Evolutionary conservation across 2,113 vertebrate genomes (phyloP).

Genomic region (Arvicanthis niloticus): DNA sequence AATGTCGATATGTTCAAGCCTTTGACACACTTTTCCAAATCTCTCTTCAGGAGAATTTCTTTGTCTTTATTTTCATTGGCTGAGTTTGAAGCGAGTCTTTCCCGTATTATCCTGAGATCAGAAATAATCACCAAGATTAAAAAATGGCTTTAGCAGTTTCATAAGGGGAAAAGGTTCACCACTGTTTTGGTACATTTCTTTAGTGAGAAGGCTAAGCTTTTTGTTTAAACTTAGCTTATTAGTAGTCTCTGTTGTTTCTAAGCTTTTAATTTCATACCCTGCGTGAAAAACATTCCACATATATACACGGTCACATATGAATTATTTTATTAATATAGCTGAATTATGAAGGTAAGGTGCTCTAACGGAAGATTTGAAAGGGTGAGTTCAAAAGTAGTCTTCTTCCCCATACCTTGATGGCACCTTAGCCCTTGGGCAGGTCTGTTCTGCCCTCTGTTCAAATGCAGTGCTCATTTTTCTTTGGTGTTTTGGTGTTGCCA

Average conservation of each 20-base stretch:
- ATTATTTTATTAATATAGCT: not conserved
- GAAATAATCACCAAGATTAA: constrained; percentile 30
- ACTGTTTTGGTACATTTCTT: not conserved
- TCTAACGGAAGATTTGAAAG: constrained; percentile 39
- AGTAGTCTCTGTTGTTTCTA: constrained; percentile 28
- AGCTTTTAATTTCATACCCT: constrained; percentile 31
- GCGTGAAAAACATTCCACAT: constrained; percentile 1
- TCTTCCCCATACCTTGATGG: not conserved
- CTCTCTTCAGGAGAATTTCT: constrained; percentile 42
- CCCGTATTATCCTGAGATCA: not conserved
- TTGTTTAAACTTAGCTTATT: not conserved
- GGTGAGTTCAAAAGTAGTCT: not conserved
- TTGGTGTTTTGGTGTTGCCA: constrained; percentile 2
- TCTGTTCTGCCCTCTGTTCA: not conserved
- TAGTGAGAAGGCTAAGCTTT: not conserved
- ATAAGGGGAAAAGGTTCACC: not conserved
- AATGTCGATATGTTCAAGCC: constrained; percentile 35
- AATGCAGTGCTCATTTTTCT: not conserved
- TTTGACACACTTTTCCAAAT: constrained; percentile 56
- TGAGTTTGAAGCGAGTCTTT: not conserved
- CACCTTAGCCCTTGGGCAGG: not conserved
- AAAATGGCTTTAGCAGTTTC: constrained; percentile 13
- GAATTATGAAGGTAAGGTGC: not conserved
- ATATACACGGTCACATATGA: not conserved
- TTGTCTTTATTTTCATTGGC: constrained; percentile 51